phyloP scores from a whole-genome alignment of 37 sponge, comb jelly and placozoan genomes.

The Spongilla lacustris region DNA sequence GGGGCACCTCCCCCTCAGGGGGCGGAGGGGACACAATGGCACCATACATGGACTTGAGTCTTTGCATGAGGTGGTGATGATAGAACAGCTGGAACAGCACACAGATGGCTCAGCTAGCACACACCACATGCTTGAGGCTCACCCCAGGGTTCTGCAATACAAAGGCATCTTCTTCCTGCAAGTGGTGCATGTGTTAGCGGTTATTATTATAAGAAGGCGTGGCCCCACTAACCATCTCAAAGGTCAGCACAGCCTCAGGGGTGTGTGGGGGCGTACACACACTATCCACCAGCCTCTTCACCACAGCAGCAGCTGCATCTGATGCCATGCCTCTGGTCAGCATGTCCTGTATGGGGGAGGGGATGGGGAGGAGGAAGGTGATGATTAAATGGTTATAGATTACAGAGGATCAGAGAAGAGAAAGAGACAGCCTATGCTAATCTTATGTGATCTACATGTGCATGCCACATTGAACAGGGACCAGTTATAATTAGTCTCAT shows the following conservation, averaged over 20 bases:
- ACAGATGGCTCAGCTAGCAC: neutral
- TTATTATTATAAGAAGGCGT: neutral
- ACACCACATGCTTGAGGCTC: neutral
- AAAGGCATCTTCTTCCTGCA: slow-evolving; percentile 73
- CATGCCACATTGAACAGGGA: no score
- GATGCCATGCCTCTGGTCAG: slow-evolving; percentile 59
- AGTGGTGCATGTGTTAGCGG: neutral
- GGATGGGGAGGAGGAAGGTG: neutral
- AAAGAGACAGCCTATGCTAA: no score
- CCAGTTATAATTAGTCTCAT: no score
- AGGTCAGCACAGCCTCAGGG: slow-evolving; percentile 22
- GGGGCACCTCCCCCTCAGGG: neutral
- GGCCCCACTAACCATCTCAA: slow-evolving; percentile 9
- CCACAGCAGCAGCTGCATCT: slow-evolving; percentile 41
- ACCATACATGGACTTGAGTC: slow-evolving; percentile 48
- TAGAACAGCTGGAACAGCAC: slow-evolving; percentile 52
- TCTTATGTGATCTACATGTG: no score
- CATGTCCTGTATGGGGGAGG: slow-evolving; percentile 35
- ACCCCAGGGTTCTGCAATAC: slow-evolving; percentile 49
- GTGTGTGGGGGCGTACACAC: slow-evolving; percentile 73
- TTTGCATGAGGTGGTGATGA: slow-evolving; percentile 39
- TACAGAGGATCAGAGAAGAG: neutral
- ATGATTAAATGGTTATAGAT: no score
- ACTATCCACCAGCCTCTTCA: slow-evolving; percentile 52
- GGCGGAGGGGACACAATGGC: slow-evolving; percentile 24